Percentiles rank a stretch among this genome's conserved stretches.
phyloP scores from a whole-genome alignment of 1,140 invertebrate species.

The Ruditapes philippinarum region DNA sequence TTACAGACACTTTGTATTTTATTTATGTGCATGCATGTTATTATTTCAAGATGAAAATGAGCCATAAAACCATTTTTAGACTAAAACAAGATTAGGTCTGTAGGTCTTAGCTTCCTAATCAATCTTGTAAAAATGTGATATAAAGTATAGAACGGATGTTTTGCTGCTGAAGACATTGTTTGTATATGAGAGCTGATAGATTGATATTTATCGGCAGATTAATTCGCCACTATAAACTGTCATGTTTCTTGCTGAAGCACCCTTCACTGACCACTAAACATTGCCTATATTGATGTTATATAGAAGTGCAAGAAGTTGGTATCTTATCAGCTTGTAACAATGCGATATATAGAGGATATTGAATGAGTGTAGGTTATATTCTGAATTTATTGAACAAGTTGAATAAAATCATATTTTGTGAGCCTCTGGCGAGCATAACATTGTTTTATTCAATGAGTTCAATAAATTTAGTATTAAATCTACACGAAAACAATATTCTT shows the following conservation, averaged over 20 bases:
- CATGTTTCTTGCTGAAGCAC: background rate
- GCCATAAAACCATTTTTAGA: too few species aligned
- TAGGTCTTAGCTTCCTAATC: background rate
- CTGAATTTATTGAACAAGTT: too few species aligned
- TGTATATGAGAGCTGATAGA: background rate
- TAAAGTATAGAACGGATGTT: background rate
- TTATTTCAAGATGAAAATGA: too few species aligned
- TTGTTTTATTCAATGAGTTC: too few species aligned
- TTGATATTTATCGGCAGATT: background rate
- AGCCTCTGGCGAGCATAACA: too few species aligned
- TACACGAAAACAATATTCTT: too few species aligned
- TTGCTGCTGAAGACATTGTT: background rate
- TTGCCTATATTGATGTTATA: background rate
- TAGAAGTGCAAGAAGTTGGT: background rate
- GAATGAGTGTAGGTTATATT: too few species aligned
- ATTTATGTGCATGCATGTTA: too few species aligned
- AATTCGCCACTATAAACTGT: background rate
- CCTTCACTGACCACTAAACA: background rate
- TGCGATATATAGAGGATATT: background rate
- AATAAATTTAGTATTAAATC: too few species aligned
- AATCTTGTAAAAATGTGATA: background rate
- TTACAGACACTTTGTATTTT: too few species aligned
- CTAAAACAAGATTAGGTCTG: background rate
- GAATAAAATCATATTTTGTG: too few species aligned
- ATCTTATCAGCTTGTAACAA: background rate